Evolutionary conservation across 2,888 invertebrate genomes (phyloP), one percentile per base, ranked within the genome.

Genomic region (Blastobasis lacticolella): DNA sequence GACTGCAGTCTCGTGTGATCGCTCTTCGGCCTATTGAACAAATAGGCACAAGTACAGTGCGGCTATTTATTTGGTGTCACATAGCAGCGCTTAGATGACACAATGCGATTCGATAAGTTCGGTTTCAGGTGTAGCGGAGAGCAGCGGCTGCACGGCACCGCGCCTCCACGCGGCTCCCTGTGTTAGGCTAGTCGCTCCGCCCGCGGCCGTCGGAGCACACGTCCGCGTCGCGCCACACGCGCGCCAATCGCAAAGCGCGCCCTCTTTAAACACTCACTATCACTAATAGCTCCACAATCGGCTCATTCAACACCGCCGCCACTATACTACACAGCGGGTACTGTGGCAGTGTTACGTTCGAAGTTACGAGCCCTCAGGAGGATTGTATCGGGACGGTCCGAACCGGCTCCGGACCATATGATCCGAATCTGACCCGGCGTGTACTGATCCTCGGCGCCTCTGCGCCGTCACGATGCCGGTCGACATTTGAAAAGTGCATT

Each of bases 371-470:
- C 8, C n/a, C n/a, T 9, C 4, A 59, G 59, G 58, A 23, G 23
- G 23, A 23, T 23, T 23, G 23, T 23, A 64, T 63, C 57, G 55
- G 55, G 58, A 57, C 60, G 61, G 59, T 59, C 61, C 57, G 72
- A 79, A 81, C 81, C 81, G 79, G 84, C 74, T 78, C 57, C 58
- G 71, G 73, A 76, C 75, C 83, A 83, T 81, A 84, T 83, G 83
- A 83, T 80, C 75, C 61, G 68, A 58, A 60, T 62, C 63, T 69
- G 60, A 59, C 60, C 63, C 69, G 61, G 60, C 61, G 66, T n/a
- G n/a, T 64, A 66, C 66, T 67, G 71, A 69, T 72, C 78, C 71
- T 68, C 69, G 71, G 69, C 72, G 74, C 71, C 70, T 63, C 69
- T 60, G 66, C 64, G 60, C 66, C 70, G 71, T 75, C 71, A 77